These are phyloP conservation scores for Hypotaenidia philippensis DNA, from an alignment of 2,797 vertebrate genomes.

Conservation along the genomic window DNA sequence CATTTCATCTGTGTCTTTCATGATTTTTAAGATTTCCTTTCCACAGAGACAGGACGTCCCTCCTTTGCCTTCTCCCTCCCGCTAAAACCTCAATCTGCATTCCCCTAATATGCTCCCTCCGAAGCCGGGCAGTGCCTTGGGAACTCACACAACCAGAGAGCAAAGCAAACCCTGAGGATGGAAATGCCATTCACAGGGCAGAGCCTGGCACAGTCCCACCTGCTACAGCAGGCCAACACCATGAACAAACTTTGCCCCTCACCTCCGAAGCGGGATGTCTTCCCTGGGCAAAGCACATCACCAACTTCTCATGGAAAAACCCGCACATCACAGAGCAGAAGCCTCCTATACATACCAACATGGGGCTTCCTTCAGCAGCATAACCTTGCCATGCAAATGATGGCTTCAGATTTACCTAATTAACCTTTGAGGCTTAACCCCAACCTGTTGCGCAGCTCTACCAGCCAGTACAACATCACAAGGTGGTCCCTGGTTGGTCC, in stretches of 20 bases:
- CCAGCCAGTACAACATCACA: not conserved
- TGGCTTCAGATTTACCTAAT: not conserved
- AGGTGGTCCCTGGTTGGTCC: rapidly evolving
- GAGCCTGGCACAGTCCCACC: not conserved
- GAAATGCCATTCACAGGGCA: not conserved
- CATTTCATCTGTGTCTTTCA: not conserved
- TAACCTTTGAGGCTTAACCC: not conserved
- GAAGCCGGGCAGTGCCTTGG: rapidly evolving
- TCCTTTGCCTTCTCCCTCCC: not conserved
- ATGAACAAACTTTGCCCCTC: not conserved
- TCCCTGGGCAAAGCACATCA: not conserved
- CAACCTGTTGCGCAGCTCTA: not conserved
- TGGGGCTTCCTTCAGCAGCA: not conserved
- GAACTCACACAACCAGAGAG: not conserved
- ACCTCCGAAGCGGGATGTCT: not conserved
- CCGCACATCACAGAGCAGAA: rapidly evolving
- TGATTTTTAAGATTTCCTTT: not conserved
- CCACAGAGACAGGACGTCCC: rapidly evolving
- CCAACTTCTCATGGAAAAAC: not conserved
- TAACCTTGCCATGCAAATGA: not conserved
- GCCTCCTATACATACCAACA: not conserved
- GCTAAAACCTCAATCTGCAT: rapidly evolving
- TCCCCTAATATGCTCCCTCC: not conserved
- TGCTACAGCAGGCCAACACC: rapidly evolving
- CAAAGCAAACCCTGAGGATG: not conserved